These are phyloP conservation scores for Apeltes quadracus DNA, from an alignment of 2,113 vertebrate species.

Conservation along the genomic window DNA sequence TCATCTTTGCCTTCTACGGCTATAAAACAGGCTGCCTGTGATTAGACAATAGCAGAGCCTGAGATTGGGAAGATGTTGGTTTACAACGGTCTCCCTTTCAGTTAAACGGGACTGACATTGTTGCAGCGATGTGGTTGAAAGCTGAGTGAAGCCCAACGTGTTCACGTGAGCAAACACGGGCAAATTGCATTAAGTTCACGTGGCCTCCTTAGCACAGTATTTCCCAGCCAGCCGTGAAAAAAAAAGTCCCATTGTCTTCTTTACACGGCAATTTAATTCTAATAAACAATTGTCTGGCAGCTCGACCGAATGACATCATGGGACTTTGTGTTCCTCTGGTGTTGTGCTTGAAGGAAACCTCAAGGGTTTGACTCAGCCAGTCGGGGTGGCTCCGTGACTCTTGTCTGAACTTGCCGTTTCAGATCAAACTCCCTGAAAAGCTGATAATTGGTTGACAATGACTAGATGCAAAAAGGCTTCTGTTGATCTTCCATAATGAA, in stretches of 20 bases:
- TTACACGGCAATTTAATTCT: constrained; percentile 24
- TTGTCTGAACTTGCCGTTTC: constrained; percentile 62
- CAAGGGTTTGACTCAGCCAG: not conserved
- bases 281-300: constrained; percentile 10
- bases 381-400: constrained; percentile 45
- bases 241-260: not conserved
- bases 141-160: constrained; percentile 46
- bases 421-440: constrained; percentile 62
- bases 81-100: constrained; percentile 56
- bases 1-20: constrained; percentile 55
- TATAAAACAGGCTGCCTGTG: constrained; percentile 35
- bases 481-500: constrained; percentile 22
- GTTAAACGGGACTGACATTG: constrained; percentile 43
- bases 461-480: constrained; percentile 24
- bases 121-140: constrained; percentile 38
- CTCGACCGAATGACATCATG: constrained; percentile 41
- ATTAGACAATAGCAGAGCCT: constrained; percentile 39
- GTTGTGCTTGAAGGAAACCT: constrained; percentile 21
- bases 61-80: constrained; percentile 23
- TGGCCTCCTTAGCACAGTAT: constrained; percentile 48
- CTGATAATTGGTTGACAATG: constrained; percentile 57
- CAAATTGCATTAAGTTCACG: constrained; percentile 51
- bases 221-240: constrained; percentile 20
- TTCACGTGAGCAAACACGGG: constrained; percentile 36
- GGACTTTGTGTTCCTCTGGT: constrained; percentile 33